Evolutionary conservation across 2,113 vertebrate species (phyloP), one percentile per base, ranked within the genome.

Genomic region (human (Homo sapiens)): DNA sequence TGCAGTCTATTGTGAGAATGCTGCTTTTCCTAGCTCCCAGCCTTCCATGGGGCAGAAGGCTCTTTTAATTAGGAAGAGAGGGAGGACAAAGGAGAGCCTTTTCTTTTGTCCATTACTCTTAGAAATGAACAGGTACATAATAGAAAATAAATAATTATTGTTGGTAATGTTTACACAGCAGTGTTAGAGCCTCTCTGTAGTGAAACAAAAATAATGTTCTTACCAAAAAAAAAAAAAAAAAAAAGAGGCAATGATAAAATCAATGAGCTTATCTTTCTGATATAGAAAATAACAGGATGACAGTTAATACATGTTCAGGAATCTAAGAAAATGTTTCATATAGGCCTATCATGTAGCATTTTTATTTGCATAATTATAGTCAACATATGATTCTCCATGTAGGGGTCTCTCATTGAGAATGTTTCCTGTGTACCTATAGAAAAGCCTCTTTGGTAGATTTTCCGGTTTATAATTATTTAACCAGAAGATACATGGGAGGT

Each of bases 141-240:
- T 52, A 82, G 79, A 52, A 90, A 92, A 83, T 84, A 80, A 89
- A n/a, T 92, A 73, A 84, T 52, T 94, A 76, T 40, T 84, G 57
- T 93, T 25, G 0, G 73, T 86, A 52, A n/a, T 1, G 17, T 96
- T 97, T 90, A 89, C 66, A 16, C 32, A 23, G 45, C 73, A 38
- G 1, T 72, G 70, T 61, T 61, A 73, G 79, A 93, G 43, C 68
- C 43, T 86, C 57, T 50, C 59, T 30, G 27, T 13, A 64, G 7
- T 68, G n/a, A 96, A 83, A 94, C 57, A 83, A 66, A 96, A 94
- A 75, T 35, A 70, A 72, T 57, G 38, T n/a, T 95, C 76, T 95
- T 64, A 17, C 9, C 45, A 16, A 81, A 83, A 61, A 61, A 59
- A 61, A 61, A 12, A 30, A 64, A 35, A 55, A 90, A 17, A 22